Base-by-base conservation (phyloP, 2,888 invertebrate species). In the Andrena haemorrhoa region DNA sequence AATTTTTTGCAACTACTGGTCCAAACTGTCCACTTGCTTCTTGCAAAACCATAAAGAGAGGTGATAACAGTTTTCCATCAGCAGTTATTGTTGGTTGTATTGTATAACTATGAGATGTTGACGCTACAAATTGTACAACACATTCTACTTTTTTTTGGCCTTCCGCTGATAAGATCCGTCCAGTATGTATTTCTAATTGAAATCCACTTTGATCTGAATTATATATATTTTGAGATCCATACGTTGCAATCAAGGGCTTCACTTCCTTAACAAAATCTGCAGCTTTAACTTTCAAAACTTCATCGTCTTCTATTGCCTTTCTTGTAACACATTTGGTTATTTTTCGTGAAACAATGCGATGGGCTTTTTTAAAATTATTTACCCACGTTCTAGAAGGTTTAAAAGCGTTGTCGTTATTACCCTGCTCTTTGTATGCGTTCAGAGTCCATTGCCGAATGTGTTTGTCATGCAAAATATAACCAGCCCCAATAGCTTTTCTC, bases 121-220 rank as follows among this genome's bases (percentile, higher is more conserved):
- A 23, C 1, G 58, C 20, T 58, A 31, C 23, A 31, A 20, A 33
- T 23, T 33, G 53, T 41, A 49, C 31, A 6, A 49, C 23, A 31
- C 8, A 16, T 66, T 66, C 29, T n/a, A 31, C 51, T 47, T 29
- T 51, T 51, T 51, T 51, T 47, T 4, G 5, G 47, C 64, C 64
- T 64, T 23, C 47, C 31, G 23, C 8, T 23, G 41, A 10, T 63
- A 64, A 64, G 5, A 26, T 64, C 10, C 47, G 23, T 64, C 64
- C 47, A 26, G 64, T 23, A 64, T 26, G 64, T 47, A 47, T 64
- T 47, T 64, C 41, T 47, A 64, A 49, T 47, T 41, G 5, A 31
- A 64, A 49, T 0, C 47, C 64, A 47, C 47, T 64, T 29, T 64
- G 23, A 23, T 47, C 64, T 23, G 47, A 10, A 6, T 64, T 64